Conservation (phyloP, 2,797 vertebrate species). For the Anniella stebbinsi region DNA sequence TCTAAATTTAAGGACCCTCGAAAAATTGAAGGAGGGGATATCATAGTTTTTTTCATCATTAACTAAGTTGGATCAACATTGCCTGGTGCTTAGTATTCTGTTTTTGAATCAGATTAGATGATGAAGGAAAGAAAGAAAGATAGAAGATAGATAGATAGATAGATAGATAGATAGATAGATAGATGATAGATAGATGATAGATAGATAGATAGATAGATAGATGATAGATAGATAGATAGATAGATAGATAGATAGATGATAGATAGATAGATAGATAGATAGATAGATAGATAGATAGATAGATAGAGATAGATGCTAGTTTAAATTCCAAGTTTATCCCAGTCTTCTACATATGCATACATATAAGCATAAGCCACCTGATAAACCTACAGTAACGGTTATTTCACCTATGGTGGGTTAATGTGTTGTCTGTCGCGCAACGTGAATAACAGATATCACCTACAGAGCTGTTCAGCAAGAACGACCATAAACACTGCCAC, state of each 20-base stretch:
- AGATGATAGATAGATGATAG: too few relatives aligned
- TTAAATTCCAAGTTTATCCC: neutral
- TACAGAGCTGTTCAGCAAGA: too few relatives aligned
- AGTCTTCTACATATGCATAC: neutral
- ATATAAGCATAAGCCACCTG: neutral
- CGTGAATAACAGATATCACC: too few relatives aligned
- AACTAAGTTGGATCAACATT: neutral
- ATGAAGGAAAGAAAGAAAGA: neutral
- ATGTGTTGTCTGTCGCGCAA: too few relatives aligned
- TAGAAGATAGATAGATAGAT: neutral
- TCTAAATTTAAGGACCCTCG: neutral
- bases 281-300: neutral
- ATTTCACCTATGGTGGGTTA: too few relatives aligned
- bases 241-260: too few relatives aligned
- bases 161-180: neutral
- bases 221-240: neutral
- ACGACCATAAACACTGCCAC: too few relatives aligned
- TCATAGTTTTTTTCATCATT: neutral
- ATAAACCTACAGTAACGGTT: too few relatives aligned
- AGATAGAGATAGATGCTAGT: neutral
- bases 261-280: too few relatives aligned
- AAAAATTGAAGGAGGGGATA: neutral
- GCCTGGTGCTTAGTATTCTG: neutral
- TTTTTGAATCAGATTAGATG: neutral
- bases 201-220: too few relatives aligned